phyloP scores from a whole-genome alignment of 2,888 invertebrate species.

The Linnaemya tessellans region DNA sequence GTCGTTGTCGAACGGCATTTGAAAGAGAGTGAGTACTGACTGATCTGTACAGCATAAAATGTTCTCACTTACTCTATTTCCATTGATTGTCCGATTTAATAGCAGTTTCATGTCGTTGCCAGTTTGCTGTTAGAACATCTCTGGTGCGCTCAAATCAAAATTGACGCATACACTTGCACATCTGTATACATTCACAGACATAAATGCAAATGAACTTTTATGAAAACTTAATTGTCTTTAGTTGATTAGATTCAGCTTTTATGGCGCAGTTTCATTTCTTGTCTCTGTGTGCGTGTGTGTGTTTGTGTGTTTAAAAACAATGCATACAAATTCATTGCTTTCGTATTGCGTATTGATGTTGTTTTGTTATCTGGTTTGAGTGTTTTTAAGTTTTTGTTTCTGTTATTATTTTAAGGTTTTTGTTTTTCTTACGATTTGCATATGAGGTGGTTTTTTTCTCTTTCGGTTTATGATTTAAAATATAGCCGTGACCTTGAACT shows the following conservation, averaged over 20 bases:
- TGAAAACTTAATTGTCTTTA: slow-evolving; percentile 11
- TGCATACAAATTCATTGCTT: background rate
- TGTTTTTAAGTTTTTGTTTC: background rate
- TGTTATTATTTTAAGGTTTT: background rate
- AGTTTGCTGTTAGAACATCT: background rate
- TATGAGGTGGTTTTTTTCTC: slow-evolving; percentile 18
- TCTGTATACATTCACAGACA: background rate
- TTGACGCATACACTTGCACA: background rate
- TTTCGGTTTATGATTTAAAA: slow-evolving; percentile 49
- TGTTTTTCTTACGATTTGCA: slow-evolving; percentile 45
- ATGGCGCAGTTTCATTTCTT: slow-evolving; percentile 47
- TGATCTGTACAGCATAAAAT: too few relatives aligned
- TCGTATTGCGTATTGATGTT: background rate
- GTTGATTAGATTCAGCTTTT: slow-evolving; percentile 6
- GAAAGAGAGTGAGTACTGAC: background rate
- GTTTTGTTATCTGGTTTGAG: slow-evolving; percentile 9
- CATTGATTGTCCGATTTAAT: too few relatives aligned
- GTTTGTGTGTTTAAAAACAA: slow-evolving; percentile 16
- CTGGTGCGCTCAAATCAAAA: background rate
- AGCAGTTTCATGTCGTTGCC: background rate
- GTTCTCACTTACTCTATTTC: too few relatives aligned
- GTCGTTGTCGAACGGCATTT: background rate
- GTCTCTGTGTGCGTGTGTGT: too few relatives aligned
- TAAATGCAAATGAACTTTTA: background rate
- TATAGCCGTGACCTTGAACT: slow-evolving; percentile 70